Base-by-base conservation (phyloP, 2,888 invertebrate species). In the Diloba caeruleocephala region DNA sequence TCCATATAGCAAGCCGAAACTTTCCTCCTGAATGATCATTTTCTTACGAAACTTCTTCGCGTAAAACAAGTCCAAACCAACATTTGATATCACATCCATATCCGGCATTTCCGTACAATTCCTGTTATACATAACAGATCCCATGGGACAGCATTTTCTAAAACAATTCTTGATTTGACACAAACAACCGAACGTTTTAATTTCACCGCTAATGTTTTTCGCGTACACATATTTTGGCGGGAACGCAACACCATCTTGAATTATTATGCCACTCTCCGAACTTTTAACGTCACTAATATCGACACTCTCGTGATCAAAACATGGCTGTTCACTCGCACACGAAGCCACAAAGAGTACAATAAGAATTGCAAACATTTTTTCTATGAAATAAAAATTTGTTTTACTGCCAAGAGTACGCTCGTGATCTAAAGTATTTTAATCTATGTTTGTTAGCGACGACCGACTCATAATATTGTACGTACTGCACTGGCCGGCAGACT, bases 81-180 rank as follows among this genome's bases (percentile, higher is more conserved):
- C 15, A 3, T 59, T 74, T 12, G 54, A 26, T 1, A 90, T 25
- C 0, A 62, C 38, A 53, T 90, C 89, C 2, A 51, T 37, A 0
- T 68, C 53, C 0, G 64, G 32, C 17, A 71, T 58, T n/a, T 58
- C 52, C 0, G 67, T 59, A 62, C 90, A 92, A 0, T 39, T 60
- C 5, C 1, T 43, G 0, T 12, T 36, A 0, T 51, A 34, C 7
- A 69, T 48, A 2, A 82, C 81, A n/a, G 53, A 70, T 0, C 87
- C 88, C 0, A 81, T 7, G 0, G 82, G 80, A 48, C 92, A 92
- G 53, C 92, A 92, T 49, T 92, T 92, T n/a, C 82, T 65, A 14
- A 88, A 76, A 71, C 92, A 92, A 3, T 76, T 67, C 10, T 62
- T 81, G 0, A 77, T n/a, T 48, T 82, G 55, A 58, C 92, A 92